Conservation (phyloP, 2,888 invertebrate genomes). For the Yponomeuta plumbellus region DNA sequence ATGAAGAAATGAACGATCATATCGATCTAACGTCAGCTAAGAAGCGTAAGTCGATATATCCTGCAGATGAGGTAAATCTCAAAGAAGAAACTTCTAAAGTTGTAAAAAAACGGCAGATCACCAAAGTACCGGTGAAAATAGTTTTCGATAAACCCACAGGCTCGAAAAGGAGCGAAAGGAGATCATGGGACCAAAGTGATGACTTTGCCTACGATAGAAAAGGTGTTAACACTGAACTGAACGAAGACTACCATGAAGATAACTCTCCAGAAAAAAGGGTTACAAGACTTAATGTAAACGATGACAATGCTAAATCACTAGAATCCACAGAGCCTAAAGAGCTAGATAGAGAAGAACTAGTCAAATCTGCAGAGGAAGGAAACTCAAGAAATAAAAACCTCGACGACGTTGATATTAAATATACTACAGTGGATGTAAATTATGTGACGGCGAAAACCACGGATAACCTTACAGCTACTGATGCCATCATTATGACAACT, state of each 20-base stretch:
- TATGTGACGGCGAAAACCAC: too few relatives aligned
- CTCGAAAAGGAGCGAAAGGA: conserved; percentile 11
- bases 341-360: too few relatives aligned
- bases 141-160: conserved; percentile 22
- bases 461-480: background rate
- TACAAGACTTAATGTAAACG: too few relatives aligned
- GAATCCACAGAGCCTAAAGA: too few relatives aligned
- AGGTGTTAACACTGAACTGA: background rate
- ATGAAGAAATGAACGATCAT: conserved; percentile 14
- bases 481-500: background rate
- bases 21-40: conserved; percentile 18
- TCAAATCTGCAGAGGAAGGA: too few relatives aligned
- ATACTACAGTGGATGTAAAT: background rate
- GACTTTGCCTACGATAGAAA: background rate
- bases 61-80: background rate
- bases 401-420: background rate
- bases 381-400: too few relatives aligned
- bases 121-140: conserved; percentile 28
- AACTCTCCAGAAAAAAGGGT: too few relatives aligned
- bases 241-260: background rate
- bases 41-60: background rate
- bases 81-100: conserved; percentile 18
- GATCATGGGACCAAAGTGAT: background rate
- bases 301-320: too few relatives aligned
- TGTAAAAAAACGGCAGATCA: conserved; percentile 18